Conservation (phyloP, 2,113 vertebrate species). For the Pantherophis guttatus region DNA sequence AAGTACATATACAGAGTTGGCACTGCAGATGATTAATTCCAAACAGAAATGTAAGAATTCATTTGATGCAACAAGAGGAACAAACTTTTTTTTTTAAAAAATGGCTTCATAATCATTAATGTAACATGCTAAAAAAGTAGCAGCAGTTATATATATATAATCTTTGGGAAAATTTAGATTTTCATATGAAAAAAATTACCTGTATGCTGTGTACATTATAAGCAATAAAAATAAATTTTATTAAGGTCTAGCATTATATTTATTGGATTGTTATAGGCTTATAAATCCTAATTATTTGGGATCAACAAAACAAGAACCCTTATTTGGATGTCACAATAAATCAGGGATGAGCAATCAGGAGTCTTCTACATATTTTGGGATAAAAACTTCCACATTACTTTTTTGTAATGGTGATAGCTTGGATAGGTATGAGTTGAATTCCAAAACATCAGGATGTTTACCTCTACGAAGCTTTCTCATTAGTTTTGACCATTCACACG, state of each 20-base stretch:
- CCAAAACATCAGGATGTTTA: neutral
- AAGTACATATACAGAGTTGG: neutral
- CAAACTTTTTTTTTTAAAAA: neutral
- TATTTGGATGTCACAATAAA: neutral
- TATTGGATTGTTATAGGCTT: neutral
- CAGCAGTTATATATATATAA: slow-evolving; percentile 1
- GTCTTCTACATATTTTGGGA: neutral
- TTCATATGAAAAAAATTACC: neutral
- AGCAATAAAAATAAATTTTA: neutral
- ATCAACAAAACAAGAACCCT: neutral
- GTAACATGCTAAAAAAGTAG: slow-evolving; percentile 15
- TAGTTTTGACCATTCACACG: neutral
- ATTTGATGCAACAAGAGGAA: neutral
- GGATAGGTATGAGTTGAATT: neutral
- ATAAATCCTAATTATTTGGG: neutral
- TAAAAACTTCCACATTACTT: neutral
- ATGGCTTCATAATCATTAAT: slow-evolving; percentile 8
- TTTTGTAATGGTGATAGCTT: neutral
- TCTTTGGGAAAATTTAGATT: neutral
- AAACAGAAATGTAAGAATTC: neutral
- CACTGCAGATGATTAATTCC: neutral
- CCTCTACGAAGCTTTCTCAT: neutral
- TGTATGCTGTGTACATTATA: neutral
- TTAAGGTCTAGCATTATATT: slow-evolving; percentile 26
- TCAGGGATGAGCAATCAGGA: neutral